Conservation (phyloP, 2,797 vertebrate genomes). For the Heliangelus exortis region DNA sequence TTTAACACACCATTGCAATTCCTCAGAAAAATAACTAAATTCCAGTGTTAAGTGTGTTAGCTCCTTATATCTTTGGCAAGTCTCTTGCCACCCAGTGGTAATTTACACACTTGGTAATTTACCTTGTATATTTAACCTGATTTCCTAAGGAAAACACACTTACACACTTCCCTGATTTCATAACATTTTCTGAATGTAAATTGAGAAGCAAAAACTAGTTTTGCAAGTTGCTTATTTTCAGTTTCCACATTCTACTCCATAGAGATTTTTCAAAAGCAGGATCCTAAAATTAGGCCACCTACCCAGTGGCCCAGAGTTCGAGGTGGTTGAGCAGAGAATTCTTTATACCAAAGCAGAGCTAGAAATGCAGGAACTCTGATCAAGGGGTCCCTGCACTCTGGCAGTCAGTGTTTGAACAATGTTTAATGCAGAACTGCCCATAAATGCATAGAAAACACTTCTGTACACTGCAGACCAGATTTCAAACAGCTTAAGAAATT, state of each 20-base stretch:
- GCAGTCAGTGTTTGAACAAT: background rate
- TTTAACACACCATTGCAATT: background rate
- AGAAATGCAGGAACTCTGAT: background rate
- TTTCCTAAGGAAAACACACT: background rate
- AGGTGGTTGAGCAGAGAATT: background rate
- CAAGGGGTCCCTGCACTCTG: background rate
- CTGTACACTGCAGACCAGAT: fast-evolving
- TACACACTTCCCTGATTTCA: background rate
- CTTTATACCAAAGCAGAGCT: background rate
- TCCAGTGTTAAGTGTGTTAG: background rate
- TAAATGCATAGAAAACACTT: background rate
- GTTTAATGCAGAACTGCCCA: background rate
- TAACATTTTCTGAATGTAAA: background rate
- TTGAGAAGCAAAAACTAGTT: background rate
- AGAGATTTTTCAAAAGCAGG: background rate
- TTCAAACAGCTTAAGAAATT: background rate
- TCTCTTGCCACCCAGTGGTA: background rate
- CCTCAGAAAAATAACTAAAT: background rate
- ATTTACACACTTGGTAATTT: background rate
- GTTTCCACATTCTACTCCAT: background rate
- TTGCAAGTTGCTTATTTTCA: background rate
- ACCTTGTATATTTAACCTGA: background rate
- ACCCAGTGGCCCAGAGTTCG: background rate
- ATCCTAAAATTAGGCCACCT: background rate
- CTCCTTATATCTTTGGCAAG: background rate